Evolutionary conservation across 2,113 vertebrate genomes (phyloP), one percentile per base, ranked within the genome.

Genomic region (Euleptes europaea): DNA sequence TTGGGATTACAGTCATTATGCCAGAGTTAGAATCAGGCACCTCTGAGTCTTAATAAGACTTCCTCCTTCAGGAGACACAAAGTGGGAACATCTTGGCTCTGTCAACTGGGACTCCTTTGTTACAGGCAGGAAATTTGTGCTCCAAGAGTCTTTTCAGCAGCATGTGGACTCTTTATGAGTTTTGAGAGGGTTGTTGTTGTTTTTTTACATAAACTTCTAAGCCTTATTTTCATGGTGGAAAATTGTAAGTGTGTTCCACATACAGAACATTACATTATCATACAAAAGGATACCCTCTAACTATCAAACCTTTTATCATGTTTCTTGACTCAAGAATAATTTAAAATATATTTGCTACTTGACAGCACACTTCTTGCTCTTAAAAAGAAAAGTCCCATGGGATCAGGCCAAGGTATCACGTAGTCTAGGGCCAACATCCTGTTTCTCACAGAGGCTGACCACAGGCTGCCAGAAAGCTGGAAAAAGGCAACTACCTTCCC

Each of bases 1-100:
- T 73, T 78, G 65, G 83, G 83, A 71, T 84, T 84, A 49, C 44
- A 60, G 38, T 83, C 42, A 49, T 83, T 75, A 71, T 78, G 38
- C 66, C 10, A n/a, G 57, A 70, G 65, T 44, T 9, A 84, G 33
- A 78, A 84, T 77, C 12, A 28, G 38, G 49, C 12, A 71, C 49
- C 19, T 69, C 83, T 70, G 35, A 3, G 38, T 70, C 28, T 84
- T 57, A 70, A 57, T 71, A 42, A 19, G 74, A 71, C 66, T 60
- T 78, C n/a, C 26, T 84, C 33, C 17, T 35, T 8, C 54, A 63
- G 38, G 54, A 12, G 33, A 17, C 40, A 40, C 35, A 69, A 31
- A 1, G 12, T 70, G 31, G 28, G 17, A 1, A 3, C 11, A 84
- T 70, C 47, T 84, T 38, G 42, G 7, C 21, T 69, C 65, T 60